Percentiles rank a stretch among this genome's conserved stretches.
phyloP scores from a whole-genome alignment of 2,797 vertebrate species.

The Gallinago stenura region DNA sequence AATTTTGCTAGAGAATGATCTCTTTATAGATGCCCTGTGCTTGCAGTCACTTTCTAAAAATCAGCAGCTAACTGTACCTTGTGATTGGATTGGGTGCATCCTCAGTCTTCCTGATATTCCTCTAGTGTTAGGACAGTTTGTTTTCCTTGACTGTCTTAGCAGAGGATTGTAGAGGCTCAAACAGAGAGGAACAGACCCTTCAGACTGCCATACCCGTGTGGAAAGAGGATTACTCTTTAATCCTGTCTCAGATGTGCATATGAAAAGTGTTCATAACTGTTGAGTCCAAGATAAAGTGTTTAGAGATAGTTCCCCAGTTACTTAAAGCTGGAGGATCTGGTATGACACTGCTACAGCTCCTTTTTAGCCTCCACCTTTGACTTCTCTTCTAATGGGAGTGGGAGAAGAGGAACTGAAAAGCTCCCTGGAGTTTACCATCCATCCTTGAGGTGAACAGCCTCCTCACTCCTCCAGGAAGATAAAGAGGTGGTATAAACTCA shows the following conservation, averaged over 20 bases:
- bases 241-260: neutral
- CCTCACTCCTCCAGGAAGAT: accelerated
- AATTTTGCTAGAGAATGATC: neutral
- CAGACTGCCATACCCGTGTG: neutral
- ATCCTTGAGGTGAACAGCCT: accelerated
- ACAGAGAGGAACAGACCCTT: neutral
- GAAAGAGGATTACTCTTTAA: neutral
- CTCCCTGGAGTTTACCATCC: neutral
- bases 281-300: neutral
- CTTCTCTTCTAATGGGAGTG: neutral
- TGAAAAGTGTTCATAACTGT: neutral
- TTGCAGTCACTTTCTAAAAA: neutral
- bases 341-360: accelerated
- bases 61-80: neutral
- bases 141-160: neutral
- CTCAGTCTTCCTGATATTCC: neutral
- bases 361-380: neutral
- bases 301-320: neutral
- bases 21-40: neutral
- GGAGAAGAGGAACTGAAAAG: neutral
- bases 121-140: neutral
- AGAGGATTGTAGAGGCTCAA: neutral
- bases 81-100: neutral
- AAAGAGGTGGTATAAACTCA: neutral
- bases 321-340: accelerated